Percentiles rank a stretch among this genome's conserved stretches.
phyloP scores from a whole-genome alignment of 2,888 invertebrate species.

The Girardia tigrina region DNA sequence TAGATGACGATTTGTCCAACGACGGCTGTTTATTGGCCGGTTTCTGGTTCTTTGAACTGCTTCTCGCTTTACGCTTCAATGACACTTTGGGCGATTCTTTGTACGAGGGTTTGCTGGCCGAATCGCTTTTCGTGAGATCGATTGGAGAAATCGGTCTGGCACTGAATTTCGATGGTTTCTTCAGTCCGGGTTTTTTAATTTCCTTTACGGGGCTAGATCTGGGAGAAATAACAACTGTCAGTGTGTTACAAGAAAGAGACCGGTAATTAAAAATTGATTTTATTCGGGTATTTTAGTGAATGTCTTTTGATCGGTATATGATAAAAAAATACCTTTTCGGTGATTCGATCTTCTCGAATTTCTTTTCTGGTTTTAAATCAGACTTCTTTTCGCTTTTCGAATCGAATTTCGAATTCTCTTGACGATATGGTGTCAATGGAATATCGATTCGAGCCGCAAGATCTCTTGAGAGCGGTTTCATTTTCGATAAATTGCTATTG shows the following conservation, averaged over 20 bases:
- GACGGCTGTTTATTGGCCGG: neutral
- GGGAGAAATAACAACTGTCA: too few species aligned
- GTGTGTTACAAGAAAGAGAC: too few species aligned
- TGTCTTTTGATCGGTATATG: too few species aligned
- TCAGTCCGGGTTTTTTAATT: too few species aligned
- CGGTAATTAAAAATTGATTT: too few species aligned
- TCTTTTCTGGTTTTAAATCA: neutral
- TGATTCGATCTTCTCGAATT: neutral
- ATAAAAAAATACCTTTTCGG: neutral
- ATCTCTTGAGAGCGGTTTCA: conserved; percentile 10
- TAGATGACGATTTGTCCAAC: neutral
- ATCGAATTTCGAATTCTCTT: neutral
- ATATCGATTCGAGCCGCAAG: neutral
- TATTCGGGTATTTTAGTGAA: too few species aligned
- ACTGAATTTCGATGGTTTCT: too few species aligned
- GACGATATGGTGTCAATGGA: neutral
- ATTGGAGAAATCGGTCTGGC: neutral
- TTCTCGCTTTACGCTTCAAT: conserved; percentile 19
- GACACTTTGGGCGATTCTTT: neutral
- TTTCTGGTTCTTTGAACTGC: neutral
- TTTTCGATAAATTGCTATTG: neutral
- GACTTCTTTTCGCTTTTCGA: neutral
- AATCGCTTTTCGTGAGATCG: neutral
- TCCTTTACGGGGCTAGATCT: too few species aligned
- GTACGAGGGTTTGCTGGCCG: neutral